Percentiles rank a stretch among this genome's conserved stretches.
phyloP scores from a whole-genome alignment of 2,888 invertebrate species.

The Lasius fuliginosus region DNA sequence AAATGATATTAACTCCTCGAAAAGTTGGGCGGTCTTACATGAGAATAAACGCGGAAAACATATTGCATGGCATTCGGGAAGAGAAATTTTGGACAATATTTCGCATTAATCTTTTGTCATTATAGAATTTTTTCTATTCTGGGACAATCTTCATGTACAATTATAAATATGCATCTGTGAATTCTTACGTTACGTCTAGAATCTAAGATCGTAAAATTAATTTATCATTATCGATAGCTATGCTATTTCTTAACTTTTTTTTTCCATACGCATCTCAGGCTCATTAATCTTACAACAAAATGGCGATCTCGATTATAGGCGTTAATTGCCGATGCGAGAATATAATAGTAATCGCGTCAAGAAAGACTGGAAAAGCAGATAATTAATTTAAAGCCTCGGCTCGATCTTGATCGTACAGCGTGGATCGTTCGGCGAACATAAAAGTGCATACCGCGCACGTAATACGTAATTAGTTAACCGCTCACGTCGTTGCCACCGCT shows the following conservation, averaged over 20 bases:
- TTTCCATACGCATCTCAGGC: background rate
- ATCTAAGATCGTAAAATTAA: background rate
- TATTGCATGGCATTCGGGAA: background rate
- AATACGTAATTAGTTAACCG: constrained; percentile 56
- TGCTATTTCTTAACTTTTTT: background rate
- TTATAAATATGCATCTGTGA: background rate
- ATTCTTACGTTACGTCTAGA: background rate
- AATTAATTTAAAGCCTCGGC: constrained; percentile 40
- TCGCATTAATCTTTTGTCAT: background rate
- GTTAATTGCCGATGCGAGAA: constrained; percentile 1
- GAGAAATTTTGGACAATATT: background rate
- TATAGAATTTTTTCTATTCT: background rate
- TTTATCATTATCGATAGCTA: background rate
- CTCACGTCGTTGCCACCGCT: constrained; percentile 54
- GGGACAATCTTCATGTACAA: background rate
- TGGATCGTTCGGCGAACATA: constrained; percentile 14
- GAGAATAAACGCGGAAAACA: constrained; percentile 17
- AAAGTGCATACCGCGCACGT: constrained; percentile 24
- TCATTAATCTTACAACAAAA: background rate
- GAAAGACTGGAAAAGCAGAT: constrained; percentile 34
- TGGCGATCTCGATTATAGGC: background rate
- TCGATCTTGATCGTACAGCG: constrained; percentile 14
- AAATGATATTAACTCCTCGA: constrained; percentile 45
- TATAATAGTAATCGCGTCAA: constrained; percentile 28
- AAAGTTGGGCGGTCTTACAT: constrained; percentile 29